phyloP scores from a whole-genome alignment of 2,113 vertebrate species.

The Triplophysa dalaica region DNA sequence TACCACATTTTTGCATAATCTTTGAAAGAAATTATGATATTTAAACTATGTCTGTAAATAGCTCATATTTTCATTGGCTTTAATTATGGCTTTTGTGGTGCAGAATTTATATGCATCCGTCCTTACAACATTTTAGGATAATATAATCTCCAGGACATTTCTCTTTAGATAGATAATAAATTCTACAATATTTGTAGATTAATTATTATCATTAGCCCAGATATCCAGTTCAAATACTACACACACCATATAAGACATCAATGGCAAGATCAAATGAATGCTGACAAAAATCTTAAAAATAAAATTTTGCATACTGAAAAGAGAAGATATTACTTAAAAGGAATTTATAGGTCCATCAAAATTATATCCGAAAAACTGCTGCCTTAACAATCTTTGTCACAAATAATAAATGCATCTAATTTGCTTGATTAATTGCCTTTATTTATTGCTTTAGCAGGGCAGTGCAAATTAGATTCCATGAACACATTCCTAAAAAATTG shows the following conservation, averaged over 20 bases:
- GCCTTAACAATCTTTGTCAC: not conserved
- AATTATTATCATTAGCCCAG: not conserved
- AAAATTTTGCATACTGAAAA: not conserved
- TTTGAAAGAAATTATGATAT: no score
- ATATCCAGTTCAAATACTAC: not conserved
- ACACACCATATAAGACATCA: no score
- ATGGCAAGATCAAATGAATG: no score
- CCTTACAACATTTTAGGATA: no score
- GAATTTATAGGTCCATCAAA: not conserved
- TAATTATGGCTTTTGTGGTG: no score
- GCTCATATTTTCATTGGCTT: no score
- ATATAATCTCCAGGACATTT: no score
- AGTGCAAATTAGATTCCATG: constrained; percentile 62
- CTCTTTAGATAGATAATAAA: no score
- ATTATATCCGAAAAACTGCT: constrained; percentile 1
- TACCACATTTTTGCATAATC: no score
- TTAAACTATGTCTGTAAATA: no score
- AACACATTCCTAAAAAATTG: constrained; percentile 60
- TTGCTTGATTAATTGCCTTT: constrained; percentile 54
- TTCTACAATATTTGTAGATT: not conserved
- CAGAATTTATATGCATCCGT: no score
- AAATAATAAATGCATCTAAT: constrained; percentile 42
- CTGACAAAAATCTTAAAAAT: no score
- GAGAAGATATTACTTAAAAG: constrained; percentile 5
- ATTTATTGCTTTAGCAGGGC: constrained; percentile 51